Base-by-base conservation (phyloP, 1,140 invertebrate genomes). In the Solen grandis region DNA sequence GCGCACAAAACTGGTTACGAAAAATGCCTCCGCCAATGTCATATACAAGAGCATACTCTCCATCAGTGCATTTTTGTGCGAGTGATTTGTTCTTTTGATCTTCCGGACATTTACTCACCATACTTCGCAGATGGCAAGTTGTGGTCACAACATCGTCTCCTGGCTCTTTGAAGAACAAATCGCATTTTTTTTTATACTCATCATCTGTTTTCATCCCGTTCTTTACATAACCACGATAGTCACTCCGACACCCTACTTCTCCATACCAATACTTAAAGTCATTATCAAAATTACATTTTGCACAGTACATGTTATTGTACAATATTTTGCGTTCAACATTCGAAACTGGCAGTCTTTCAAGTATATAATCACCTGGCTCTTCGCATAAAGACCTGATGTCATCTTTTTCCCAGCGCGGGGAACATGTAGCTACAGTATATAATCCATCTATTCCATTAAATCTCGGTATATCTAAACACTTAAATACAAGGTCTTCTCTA, bases 281-380 rank as follows among this genome's bases (percentile, higher is more conserved):
- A 36, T 55, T 13, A 1, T 36, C 27, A 52, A 13, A 31, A 25
- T 70, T 70, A 57, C 68, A 70, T 27, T 52, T 22, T 5, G 68
- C 68, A 57, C 68, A 70, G 22, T 70, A 52, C 68, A 70, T 57
- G 35, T 70, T 70, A 31, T 35, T 70, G 22, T 31, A 70, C 29
- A 55, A n/a, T 22, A 55, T 0, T 19, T 36, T 22, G 5, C 25
- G 3, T 5, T 36, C 36, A 5, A 54, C n/a, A n/a, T n/a, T n/a
- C n/a, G n/a, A n/a, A n/a, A n/a, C n/a, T n/a, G n/a, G n/a, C n/a
- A n/a, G n/a, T n/a, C n/a, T n/a, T n/a, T n/a, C n/a, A n/a, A n/a
- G n/a, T n/a, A n/a, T n/a, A n/a, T n/a, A n/a, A n/a, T n/a, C 52
- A 31, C n/a, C 0, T 10, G n/a, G 0, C 1, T 27, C 27, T 36